Evolutionary conservation across 2,113 vertebrate species (phyloP).

Genomic region (Clarias magur): DNA sequence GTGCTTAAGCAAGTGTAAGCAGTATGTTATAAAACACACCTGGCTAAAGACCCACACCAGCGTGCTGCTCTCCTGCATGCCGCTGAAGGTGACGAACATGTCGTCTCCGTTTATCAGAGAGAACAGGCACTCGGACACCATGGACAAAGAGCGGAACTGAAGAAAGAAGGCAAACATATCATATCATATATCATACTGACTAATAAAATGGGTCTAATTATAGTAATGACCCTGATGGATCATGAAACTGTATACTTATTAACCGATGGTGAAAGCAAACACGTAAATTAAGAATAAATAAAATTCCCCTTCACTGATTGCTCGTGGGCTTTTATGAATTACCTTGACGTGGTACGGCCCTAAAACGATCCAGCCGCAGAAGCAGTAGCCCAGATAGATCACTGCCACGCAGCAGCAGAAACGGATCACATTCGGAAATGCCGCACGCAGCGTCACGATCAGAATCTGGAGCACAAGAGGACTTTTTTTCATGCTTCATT

Average conservation of each 20-base stretch:
- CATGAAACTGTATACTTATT: too few species aligned
- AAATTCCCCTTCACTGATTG: too few species aligned
- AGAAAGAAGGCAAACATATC: not conserved
- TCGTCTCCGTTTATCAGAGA: conserved; percentile 78
- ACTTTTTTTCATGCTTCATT: not conserved
- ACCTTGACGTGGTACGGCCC: conserved; percentile 95
- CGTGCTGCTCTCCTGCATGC: conserved; percentile 69
- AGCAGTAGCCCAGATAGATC: conserved; percentile 96
- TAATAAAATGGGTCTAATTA: not conserved
- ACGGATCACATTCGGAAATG: conserved; percentile 90
- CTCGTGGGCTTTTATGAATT: not conserved
- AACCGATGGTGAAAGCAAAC: not conserved
- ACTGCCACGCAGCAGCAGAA: conserved; percentile 94
- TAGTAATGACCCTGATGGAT: not conserved
- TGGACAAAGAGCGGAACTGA: conserved; percentile 90
- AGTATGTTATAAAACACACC: conserved; percentile 33
- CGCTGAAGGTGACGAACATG: conserved; percentile 76
- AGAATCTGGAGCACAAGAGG: conserved; percentile 77
- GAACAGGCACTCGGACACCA: conserved; percentile 93
- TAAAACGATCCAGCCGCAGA: conserved; percentile 97
- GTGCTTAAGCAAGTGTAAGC: conserved; percentile 6
- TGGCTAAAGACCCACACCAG: conserved; percentile 82
- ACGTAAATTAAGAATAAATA: not conserved
- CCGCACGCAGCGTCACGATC: conserved; percentile 85
- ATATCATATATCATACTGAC: not conserved